Percentiles rank a stretch among this genome's conserved stretches.
Conservation (phyloP, 2,797 vertebrate species). For the Danio kyathit region DNA sequence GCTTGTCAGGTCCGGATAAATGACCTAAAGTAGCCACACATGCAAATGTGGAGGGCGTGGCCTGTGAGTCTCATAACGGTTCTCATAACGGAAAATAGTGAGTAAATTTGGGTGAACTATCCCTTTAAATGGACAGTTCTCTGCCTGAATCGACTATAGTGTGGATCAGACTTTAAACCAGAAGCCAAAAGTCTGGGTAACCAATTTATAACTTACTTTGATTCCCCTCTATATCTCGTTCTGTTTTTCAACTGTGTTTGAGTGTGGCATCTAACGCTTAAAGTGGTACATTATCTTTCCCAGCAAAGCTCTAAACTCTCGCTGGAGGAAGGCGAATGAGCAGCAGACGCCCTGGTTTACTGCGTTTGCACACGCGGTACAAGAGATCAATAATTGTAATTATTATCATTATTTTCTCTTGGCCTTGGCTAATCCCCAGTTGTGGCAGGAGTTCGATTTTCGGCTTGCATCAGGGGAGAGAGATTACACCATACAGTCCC, state of each 20-base stretch:
- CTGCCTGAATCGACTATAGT: background rate
- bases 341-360: conserved; percentile 26
- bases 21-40: too few species aligned
- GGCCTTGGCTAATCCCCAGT: conserved; percentile 48
- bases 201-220: background rate
- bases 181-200: background rate
- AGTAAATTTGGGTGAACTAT: too few species aligned
- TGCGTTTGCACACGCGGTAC: conserved; percentile 50
- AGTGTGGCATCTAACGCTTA: background rate
- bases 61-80: too few species aligned
- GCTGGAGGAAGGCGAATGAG: background rate
- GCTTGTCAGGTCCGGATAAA: too few species aligned
- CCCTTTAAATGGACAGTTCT: background rate
- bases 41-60: too few species aligned
- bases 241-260: background rate
- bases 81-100: too few species aligned
- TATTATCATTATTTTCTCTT: conserved; percentile 57
- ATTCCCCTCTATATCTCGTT: background rate
- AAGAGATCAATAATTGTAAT: conserved; percentile 59
- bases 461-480: conserved; percentile 29
- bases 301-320: background rate
- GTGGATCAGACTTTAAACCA: background rate
- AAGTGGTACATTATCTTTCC: background rate
- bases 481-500: conserved; percentile 42
- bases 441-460: conserved; percentile 54